Evolutionary conservation across 1,140 invertebrate species (phyloP).

Genomic region (Drosophila neocordata): DNA sequence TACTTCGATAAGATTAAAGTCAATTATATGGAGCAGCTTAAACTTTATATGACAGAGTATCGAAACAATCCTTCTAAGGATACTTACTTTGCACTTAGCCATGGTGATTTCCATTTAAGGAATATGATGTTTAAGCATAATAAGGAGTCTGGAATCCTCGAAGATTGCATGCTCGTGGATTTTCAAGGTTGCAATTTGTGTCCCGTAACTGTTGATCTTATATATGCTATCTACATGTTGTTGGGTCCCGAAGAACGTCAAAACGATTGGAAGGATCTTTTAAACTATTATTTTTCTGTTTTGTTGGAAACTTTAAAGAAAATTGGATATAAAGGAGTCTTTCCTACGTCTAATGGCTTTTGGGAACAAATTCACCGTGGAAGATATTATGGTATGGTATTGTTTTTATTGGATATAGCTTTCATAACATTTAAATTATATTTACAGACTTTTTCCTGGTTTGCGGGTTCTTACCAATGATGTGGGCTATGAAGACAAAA

Average conservation of each 20-base stretch:
- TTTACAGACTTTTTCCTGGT: constrained; percentile 49
- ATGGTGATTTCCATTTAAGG: constrained; percentile 53
- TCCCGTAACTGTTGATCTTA: constrained; percentile 42
- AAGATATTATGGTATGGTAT: constrained; percentile 47
- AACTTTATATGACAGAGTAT: constrained; percentile 21
- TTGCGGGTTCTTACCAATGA: constrained; percentile 36
- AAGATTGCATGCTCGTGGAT: constrained; percentile 57
- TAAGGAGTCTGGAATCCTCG: constrained; percentile 1
- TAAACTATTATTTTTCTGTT: constrained; percentile 44
- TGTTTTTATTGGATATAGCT: no score
- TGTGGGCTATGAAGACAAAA: constrained; percentile 10
- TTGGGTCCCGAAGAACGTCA: constrained; percentile 31
- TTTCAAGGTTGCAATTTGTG: constrained; percentile 53
- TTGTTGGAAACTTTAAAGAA: constrained; percentile 31
- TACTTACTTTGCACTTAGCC: constrained; percentile 31
- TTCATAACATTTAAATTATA: no score
- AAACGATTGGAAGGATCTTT: constrained; percentile 20
- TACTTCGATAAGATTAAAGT: constrained; percentile 12
- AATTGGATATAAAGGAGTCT: constrained; percentile 44
- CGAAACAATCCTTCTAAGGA: constrained; percentile 9
- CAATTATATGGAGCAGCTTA: background rate
- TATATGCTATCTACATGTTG: constrained; percentile 54
- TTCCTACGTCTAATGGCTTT: constrained; percentile 38
- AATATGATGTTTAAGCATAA: constrained; percentile 65
- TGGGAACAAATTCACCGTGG: constrained; percentile 32